These are phyloP conservation scores for Eidolon helvum DNA, from an alignment of 2,113 vertebrate genomes.

Conservation along the genomic window DNA sequence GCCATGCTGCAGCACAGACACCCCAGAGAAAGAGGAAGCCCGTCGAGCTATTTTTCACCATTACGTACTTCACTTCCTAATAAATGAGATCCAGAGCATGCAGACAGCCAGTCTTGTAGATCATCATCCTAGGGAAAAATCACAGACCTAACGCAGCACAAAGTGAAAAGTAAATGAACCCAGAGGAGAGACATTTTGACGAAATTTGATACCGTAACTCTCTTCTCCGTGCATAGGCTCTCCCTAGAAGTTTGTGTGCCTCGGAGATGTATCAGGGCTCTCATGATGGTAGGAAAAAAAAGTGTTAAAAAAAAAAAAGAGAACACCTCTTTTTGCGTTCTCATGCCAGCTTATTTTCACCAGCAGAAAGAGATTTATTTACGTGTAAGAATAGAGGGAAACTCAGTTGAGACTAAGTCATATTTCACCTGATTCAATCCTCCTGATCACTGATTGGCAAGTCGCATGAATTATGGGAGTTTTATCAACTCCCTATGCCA, in stretches of 20 bases:
- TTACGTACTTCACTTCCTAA: conserved; percentile 84
- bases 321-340: neutral
- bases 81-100: conserved; percentile 83
- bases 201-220: neutral
- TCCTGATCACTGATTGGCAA: neutral
- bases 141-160: conserved; percentile 72
- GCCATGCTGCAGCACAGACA: conserved; percentile 72
- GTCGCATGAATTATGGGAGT: neutral
- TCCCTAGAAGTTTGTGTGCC: neutral
- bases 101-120: conserved; percentile 76
- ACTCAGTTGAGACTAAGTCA: neutral
- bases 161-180: conserved; percentile 77
- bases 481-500: neutral
- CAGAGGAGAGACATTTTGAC: conserved; percentile 59
- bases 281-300: neutral
- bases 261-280: neutral
- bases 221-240: neutral
- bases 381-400: neutral
- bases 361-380: neutral
- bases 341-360: neutral
- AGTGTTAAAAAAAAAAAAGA: neutral
- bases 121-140: conserved; percentile 74
- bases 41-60: conserved; percentile 83
- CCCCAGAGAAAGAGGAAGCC: conserved; percentile 78
- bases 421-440: neutral